phyloP scores from a whole-genome alignment of 2,797 vertebrate genomes.

The Stomatorhinus walkeri region DNA sequence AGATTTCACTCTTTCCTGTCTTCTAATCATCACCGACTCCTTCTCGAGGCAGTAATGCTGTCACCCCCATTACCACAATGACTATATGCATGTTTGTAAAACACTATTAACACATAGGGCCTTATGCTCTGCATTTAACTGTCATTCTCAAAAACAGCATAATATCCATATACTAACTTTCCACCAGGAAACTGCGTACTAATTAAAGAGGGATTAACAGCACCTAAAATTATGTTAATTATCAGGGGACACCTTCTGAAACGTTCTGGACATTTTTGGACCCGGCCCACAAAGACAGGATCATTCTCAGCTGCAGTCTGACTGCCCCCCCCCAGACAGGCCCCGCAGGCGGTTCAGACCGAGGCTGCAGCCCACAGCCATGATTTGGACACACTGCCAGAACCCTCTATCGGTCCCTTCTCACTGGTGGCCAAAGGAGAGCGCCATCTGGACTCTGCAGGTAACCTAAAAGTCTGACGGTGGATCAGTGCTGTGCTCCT shows the following conservation, averaged over 20 bases:
- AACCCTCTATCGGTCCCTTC: not conserved
- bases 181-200: not conserved
- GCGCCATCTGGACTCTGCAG: not conserved
- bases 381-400: not conserved
- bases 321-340: not conserved
- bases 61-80: not conserved
- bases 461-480: not conserved
- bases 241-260: not conserved
- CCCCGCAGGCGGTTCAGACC: not conserved
- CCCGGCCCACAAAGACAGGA: not conserved
- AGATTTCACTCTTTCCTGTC: conserved; percentile 16
- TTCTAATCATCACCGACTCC: not conserved
- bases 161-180: not conserved
- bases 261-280: not conserved
- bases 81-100: not conserved
- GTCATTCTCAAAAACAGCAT: not conserved
- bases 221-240: not conserved
- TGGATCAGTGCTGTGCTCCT: not conserved
- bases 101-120: not conserved
- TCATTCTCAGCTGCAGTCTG: not conserved
- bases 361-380: not conserved
- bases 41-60: not conserved
- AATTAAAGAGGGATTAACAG: not conserved
- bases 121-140: not conserved
- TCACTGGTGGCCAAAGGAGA: not conserved